Conservation (phyloP, 2,888 invertebrate species). For the Amphiduros pacificus region DNA sequence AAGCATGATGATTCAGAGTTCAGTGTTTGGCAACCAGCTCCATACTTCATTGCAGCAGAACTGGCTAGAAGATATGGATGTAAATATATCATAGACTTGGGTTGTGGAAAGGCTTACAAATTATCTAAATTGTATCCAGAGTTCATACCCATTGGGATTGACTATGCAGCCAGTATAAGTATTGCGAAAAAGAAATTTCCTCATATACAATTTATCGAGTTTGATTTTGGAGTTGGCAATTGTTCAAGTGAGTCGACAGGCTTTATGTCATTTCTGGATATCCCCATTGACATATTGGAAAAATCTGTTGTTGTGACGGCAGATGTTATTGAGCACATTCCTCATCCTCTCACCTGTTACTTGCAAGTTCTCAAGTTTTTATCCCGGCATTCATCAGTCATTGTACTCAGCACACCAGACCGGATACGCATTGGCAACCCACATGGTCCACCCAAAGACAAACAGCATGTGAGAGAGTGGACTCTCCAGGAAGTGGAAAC, state of each 20-base stretch:
- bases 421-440: no score
- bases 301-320: conserved; percentile 4
- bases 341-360: conserved; percentile 4
- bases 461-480: conserved; percentile 8
- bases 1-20: no score
- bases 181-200: not conserved
- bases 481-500: not conserved
- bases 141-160: conserved; percentile 6
- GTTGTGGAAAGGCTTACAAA: conserved; percentile 3
- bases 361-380: not conserved
- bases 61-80: not conserved
- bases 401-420: conserved; percentile 9
- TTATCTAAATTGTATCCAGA: not conserved
- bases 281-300: conserved; percentile 1
- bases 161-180: conserved; percentile 1
- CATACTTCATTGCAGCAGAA: conserved; percentile 4
- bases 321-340: conserved; percentile 7
- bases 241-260: no score
- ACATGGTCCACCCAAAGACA: conserved; percentile 3
- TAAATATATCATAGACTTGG: conserved; percentile 5
- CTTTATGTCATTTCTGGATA: no score
- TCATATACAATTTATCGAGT: conserved; percentile 2
- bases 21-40: no score
- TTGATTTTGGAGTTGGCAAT: conserved; percentile 2
- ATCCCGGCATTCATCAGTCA: conserved; percentile 1